phyloP scores from a whole-genome alignment of 2,113 vertebrate genomes.

The Peromyscus leucopus region DNA sequence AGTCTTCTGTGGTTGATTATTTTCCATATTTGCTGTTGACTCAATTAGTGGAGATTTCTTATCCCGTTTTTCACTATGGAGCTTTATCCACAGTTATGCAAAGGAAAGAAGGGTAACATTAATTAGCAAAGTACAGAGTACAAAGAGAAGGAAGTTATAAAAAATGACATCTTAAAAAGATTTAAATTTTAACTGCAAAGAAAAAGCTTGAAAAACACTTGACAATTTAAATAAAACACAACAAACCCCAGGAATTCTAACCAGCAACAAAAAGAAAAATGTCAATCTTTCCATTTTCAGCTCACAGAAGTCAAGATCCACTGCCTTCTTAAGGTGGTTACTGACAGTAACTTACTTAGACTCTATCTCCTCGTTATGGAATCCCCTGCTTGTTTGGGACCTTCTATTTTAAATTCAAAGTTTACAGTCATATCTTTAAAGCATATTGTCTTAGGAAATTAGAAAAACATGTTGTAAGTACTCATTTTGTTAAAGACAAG shows the following conservation, averaged over 20 bases:
- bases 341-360: slow-evolving; percentile 39
- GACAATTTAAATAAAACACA: neutral
- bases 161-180: slow-evolving; percentile 31
- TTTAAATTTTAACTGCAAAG: slow-evolving; percentile 41
- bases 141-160: neutral
- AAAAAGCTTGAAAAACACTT: slow-evolving; percentile 14
- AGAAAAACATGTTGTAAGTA: slow-evolving; percentile 10
- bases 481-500: slow-evolving; percentile 35
- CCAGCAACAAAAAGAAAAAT: neutral
- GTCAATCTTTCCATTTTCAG: neutral
- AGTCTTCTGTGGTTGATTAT: slow-evolving; percentile 96
- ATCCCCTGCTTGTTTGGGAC: neutral
- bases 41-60: slow-evolving; percentile 98
- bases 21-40: slow-evolving; percentile 95
- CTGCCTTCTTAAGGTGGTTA: neutral
- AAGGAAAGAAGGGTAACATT: slow-evolving; percentile 53
- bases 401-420: slow-evolving; percentile 40
- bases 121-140: neutral
- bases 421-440: neutral
- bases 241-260: neutral
- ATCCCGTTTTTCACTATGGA: slow-evolving; percentile 95
- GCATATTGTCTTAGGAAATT: slow-evolving; percentile 27
- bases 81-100: slow-evolving; percentile 86
- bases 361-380: neutral
- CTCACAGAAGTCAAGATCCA: neutral